Conservation (phyloP, 2,797 vertebrate species). For the Neomorphus geoffroyi region DNA sequence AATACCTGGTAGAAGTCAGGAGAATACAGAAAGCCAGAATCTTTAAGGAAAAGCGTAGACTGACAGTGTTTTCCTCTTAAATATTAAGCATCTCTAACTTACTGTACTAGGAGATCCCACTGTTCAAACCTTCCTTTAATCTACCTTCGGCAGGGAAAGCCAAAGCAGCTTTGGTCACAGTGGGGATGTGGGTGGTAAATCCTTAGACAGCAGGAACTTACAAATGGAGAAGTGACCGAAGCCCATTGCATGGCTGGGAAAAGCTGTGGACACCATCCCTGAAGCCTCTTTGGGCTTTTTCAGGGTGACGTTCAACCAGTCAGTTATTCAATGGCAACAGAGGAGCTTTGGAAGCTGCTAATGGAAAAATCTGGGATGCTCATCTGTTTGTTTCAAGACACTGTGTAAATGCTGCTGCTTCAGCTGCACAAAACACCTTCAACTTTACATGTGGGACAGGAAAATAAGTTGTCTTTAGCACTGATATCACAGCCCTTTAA, state of each 20-base stretch:
- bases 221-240: rapidly evolving
- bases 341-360: neutral
- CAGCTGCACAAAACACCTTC: neutral
- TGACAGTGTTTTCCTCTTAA: neutral
- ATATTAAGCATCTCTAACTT: neutral
- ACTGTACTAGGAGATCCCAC: neutral
- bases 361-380: neutral
- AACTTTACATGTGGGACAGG: neutral
- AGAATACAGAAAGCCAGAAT: neutral
- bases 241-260: rapidly evolving
- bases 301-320: neutral
- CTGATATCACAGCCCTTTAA: neutral
- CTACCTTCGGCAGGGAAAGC: neutral
- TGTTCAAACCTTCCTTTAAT: neutral
- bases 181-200: rapidly evolving
- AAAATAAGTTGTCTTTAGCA: neutral
- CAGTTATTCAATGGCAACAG: neutral
- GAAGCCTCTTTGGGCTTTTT: neutral
- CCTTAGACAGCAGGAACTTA: neutral
- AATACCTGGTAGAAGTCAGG: neutral
- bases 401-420: neutral
- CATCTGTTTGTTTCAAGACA: neutral
- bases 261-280: neutral
- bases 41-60: neutral
- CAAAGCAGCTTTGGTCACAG: neutral